These are phyloP conservation scores for Mustela nigripes DNA, from an alignment of 2,113 vertebrate genomes.

Conservation along the genomic window DNA sequence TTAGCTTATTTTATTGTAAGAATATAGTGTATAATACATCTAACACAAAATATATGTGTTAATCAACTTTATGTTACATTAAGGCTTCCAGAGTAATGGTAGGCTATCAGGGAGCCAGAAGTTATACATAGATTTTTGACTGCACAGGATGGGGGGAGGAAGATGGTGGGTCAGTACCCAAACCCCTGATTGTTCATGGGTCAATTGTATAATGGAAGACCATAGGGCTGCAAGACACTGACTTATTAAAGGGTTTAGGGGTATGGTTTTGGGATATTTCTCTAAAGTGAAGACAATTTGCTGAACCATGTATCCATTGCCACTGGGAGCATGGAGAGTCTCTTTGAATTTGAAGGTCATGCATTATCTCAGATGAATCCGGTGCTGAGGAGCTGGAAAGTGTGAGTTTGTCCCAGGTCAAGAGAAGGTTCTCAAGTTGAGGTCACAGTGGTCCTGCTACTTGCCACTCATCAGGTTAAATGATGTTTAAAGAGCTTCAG, in stretches of 20 bases:
- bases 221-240: neutral
- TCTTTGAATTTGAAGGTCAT: neutral
- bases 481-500: neutral
- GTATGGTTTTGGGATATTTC: neutral
- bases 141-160: neutral
- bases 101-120: neutral
- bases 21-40: neutral
- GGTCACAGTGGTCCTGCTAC: neutral
- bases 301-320: neutral
- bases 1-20: neutral
- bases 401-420: neutral
- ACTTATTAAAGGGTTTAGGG: neutral
- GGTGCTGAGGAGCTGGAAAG: neutral
- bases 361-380: neutral
- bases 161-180: neutral
- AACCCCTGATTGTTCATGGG: neutral
- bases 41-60: neutral
- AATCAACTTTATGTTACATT: neutral
- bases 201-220: neutral
- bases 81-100: neutral
- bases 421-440: neutral
- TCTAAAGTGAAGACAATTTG: neutral
- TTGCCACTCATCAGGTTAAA: neutral
- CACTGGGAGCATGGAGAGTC: neutral
- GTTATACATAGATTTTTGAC: neutral